A percentile compares a stretch with the other conserved stretches of the same genome.
phyloP scores from a whole-genome alignment of 2,888 invertebrate species.

The Apodemia mormo region DNA sequence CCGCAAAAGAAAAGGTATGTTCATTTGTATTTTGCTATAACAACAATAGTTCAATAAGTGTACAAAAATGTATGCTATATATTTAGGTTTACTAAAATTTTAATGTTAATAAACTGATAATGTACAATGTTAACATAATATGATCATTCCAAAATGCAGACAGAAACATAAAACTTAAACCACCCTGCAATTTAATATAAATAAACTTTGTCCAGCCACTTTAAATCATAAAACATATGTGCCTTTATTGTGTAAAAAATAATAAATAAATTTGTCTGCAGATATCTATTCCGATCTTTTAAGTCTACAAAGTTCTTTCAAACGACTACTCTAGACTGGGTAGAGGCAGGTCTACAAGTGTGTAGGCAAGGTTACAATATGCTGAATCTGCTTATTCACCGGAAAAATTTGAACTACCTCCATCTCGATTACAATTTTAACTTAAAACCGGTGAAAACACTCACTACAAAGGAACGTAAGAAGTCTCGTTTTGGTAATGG shows the following conservation, averaged over 20 bases:
- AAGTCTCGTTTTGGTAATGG: constrained; percentile 98
- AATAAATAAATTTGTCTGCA: constrained; percentile 44
- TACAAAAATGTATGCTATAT: no score
- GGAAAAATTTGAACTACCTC: constrained; percentile 99
- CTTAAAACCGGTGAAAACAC: constrained; percentile 98
- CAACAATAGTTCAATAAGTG: no score
- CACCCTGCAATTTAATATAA: no score
- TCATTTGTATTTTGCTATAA: no score
- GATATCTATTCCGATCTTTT: constrained; percentile 98
- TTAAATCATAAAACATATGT: background rate
- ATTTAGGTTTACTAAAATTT: no score
- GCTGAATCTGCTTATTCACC: constrained; percentile 98
- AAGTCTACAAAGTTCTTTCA: constrained; percentile 99
- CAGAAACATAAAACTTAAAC: no score
- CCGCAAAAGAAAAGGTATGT: constrained; percentile 96
- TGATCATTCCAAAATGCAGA: no score
- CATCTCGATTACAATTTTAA: constrained; percentile 99
- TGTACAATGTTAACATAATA: no score
- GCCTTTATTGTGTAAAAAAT: background rate
- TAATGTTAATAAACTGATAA: no score
- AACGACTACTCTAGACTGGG: constrained; percentile 99
- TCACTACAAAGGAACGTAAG: constrained; percentile 99
- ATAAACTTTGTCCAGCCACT: no score
- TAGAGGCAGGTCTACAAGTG: constrained; percentile 98
- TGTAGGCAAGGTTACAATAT: constrained; percentile 99